These are phyloP conservation scores for Drosophila dunni DNA, from an alignment of 1,140 invertebrate species.

Conservation along the genomic window DNA sequence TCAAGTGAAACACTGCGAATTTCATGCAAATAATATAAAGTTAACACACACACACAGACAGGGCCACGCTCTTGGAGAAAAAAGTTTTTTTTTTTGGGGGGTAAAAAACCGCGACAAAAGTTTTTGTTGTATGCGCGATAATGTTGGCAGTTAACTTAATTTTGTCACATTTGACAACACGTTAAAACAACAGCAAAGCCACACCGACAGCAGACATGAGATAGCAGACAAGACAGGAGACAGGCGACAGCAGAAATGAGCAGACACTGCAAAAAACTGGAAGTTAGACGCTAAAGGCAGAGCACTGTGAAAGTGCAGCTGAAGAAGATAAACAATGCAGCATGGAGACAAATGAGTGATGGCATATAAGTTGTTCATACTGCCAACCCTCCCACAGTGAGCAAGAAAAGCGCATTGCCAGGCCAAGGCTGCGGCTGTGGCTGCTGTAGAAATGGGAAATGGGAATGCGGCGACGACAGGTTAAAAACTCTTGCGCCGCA, in stretches of 20 bases:
- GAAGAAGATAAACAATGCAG: slow-evolving; percentile 71
- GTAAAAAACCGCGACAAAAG: slow-evolving; percentile 44
- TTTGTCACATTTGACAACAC: slow-evolving; percentile 82
- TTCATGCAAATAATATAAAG: slow-evolving; percentile 44
- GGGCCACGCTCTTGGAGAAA: neutral
- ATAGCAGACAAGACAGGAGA: slow-evolving; percentile 11
- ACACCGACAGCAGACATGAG: slow-evolving; percentile 24
- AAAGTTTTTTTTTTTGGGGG: slow-evolving; percentile 41
- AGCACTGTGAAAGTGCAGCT: neutral
- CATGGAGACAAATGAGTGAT: slow-evolving; percentile 77
- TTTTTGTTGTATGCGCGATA: slow-evolving; percentile 71
- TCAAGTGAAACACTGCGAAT: slow-evolving; percentile 2
- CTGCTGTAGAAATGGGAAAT: neutral
- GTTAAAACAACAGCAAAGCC: slow-evolving; percentile 65
- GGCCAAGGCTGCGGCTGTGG: slow-evolving; percentile 11
- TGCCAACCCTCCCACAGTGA: neutral
- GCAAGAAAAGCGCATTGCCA: slow-evolving; percentile 39
- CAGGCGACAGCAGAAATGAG: slow-evolving; percentile 26
- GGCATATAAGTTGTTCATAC: slow-evolving; percentile 36
- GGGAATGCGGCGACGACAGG: slow-evolving; percentile 52
- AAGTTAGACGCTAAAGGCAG: slow-evolving; percentile 29
- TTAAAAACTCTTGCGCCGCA: slow-evolving; percentile 62
- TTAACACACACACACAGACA: slow-evolving; percentile 34
- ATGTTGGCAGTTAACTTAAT: slow-evolving; percentile 81
- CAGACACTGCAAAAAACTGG: slow-evolving; percentile 27